Evolutionary conservation across 2,113 vertebrate genomes (phyloP).

Genomic region (Solea senegalensis): DNA sequence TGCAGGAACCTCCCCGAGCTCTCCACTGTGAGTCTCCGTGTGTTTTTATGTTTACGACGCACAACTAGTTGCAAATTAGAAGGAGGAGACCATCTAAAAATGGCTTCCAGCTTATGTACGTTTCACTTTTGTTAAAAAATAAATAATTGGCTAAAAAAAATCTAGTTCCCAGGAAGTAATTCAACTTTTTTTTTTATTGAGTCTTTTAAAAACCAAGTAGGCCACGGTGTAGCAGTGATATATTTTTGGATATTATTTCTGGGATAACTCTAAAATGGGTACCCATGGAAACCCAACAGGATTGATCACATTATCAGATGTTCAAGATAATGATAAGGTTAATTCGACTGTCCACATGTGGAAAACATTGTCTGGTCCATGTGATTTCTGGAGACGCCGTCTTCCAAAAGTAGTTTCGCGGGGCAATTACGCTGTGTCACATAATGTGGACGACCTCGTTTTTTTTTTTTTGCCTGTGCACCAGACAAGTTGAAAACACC

Average conservation of each 20-base stretch:
- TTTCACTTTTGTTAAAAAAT: too few species aligned
- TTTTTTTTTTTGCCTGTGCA: neutral
- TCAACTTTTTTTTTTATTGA: neutral
- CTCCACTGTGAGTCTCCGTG: slow-evolving; percentile 26
- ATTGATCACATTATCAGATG: slow-evolving; percentile 36
- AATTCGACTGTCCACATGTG: slow-evolving; percentile 42
- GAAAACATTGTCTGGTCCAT: slow-evolving; percentile 40
- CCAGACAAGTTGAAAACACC: slow-evolving; percentile 19
- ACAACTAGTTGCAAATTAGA: neutral
- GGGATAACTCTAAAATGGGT: neutral
- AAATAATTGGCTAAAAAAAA: too few species aligned
- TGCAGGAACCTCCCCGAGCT: slow-evolving; percentile 79
- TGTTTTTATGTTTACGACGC: neutral
- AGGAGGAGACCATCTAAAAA: too few species aligned
- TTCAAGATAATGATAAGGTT: slow-evolving; percentile 26
- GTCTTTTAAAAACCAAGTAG: neutral
- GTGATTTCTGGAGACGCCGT: slow-evolving; percentile 20
- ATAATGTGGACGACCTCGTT: slow-evolving; percentile 7
- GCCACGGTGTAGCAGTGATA: neutral
- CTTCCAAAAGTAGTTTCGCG: slow-evolving; percentile 36
- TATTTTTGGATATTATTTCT: neutral
- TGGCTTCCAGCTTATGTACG: too few species aligned
- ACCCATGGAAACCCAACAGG: slow-evolving; percentile 9
- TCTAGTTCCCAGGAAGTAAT: neutral
- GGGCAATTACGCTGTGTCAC: slow-evolving; percentile 35